Conservation (phyloP, 30 jellyfish, hydroid and myxozoan genomes). For the Aurelia aurita region DNA sequence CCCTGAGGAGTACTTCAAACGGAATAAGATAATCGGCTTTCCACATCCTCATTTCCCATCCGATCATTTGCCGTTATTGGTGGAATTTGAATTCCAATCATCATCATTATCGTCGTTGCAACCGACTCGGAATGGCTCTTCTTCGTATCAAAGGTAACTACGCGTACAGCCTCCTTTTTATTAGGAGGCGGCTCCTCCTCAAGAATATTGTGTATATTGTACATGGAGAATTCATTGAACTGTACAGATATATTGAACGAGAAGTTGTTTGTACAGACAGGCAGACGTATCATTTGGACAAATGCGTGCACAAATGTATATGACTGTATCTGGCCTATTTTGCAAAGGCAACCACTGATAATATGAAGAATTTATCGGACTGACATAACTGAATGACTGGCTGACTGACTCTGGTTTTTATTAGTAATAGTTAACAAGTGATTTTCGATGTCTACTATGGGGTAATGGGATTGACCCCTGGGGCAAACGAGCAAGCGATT, state of each 20-base stretch:
- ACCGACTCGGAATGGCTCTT: slow-evolving; percentile 55
- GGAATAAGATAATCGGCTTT: slow-evolving; percentile 88
- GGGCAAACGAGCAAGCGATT: too few relatives aligned
- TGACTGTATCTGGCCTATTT: slow-evolving; percentile 21
- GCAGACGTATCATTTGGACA: slow-evolving; percentile 36
- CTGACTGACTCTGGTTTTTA: slow-evolving; percentile 4
- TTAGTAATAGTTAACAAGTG: slow-evolving; percentile 1
- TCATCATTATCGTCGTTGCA: slow-evolving; percentile 10
- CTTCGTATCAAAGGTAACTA: slow-evolving; percentile 72
- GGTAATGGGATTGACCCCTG: too few relatives aligned
- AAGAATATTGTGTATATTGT: slow-evolving; percentile 67
- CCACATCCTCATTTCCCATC: slow-evolving; percentile 99
- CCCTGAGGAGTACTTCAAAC: slow-evolving; percentile 80
- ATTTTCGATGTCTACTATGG: not conserved
- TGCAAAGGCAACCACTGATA: not conserved
- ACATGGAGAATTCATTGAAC: slow-evolving; percentile 67
- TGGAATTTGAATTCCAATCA: slow-evolving; percentile 80
- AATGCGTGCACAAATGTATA: not conserved
- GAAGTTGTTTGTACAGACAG: slow-evolving; percentile 12
- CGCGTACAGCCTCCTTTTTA: slow-evolving; percentile 44
- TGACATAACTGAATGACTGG: too few relatives aligned
- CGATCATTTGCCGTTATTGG: slow-evolving; percentile 89
- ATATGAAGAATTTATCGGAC: not conserved
- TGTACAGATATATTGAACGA: slow-evolving; percentile 52
- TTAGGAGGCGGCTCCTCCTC: slow-evolving; percentile 57